Evolutionary conservation across 2,888 invertebrate species (phyloP).

Genomic region (Dasysyrphus albostriatus): DNA sequence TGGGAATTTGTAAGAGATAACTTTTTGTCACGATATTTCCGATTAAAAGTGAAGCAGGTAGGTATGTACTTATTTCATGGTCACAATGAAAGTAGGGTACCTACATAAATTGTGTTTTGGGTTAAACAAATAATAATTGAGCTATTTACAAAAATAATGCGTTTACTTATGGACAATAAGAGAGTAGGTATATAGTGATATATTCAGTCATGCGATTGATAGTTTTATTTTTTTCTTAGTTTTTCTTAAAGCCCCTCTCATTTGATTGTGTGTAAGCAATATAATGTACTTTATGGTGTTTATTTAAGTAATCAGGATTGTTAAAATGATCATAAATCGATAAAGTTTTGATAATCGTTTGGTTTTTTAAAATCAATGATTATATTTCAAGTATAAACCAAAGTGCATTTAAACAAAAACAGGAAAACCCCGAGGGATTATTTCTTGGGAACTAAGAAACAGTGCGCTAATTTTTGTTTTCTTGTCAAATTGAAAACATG

Average conservation of each 20-base stretch:
- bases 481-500: too few relatives aligned
- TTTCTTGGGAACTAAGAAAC: too few relatives aligned
- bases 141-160: constrained; percentile 7
- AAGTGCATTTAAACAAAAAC: too few relatives aligned
- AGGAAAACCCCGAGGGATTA: too few relatives aligned
- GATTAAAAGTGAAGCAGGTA: neutral
- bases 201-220: neutral
- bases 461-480: too few relatives aligned
- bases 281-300: neutral
- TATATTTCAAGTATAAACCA: too few relatives aligned
- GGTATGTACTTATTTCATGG: constrained; percentile 32
- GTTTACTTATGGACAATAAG: too few relatives aligned
- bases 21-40: neutral
- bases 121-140: neutral
- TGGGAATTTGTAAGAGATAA: constrained; percentile 5
- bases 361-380: neutral
- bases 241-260: neutral
- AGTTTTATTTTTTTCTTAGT: neutral
- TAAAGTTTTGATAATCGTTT: neutral
- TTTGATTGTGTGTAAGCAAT: neutral
- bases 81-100: neutral
- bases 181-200: neutral
- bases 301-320: neutral
- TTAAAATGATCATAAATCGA: neutral
- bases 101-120: neutral